Conservation (phyloP, 1,140 invertebrate genomes). For the Colletes latitarsis region DNA sequence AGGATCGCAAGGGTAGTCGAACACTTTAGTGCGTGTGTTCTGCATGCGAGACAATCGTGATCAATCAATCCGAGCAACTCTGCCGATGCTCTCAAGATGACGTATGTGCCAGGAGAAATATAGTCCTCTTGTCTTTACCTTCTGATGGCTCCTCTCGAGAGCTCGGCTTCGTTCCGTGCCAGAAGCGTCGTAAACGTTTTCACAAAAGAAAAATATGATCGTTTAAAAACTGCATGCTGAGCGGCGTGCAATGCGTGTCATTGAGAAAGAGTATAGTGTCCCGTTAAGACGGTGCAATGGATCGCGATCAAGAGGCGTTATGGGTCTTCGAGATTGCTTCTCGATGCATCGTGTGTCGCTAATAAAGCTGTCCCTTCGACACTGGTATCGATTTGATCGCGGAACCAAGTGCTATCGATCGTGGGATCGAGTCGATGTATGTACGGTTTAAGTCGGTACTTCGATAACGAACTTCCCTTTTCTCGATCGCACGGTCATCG, state of each 20-base stretch:
- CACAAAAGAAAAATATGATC: slow-evolving; percentile 2
- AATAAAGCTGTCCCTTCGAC: neutral
- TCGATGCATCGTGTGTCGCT: neutral
- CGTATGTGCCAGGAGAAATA: slow-evolving; percentile 32
- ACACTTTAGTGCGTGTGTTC: slow-evolving; percentile 24
- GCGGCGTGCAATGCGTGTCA: slow-evolving; percentile 39
- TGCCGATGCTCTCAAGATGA: slow-evolving; percentile 51
- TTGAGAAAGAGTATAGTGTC: neutral
- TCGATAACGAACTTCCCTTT: no score
- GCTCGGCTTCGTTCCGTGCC: slow-evolving; percentile 46
- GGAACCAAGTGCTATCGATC: slow-evolving; percentile 6
- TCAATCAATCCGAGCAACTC: slow-evolving; percentile 34
- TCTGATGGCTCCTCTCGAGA: slow-evolving; percentile 40
- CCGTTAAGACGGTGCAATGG: neutral
- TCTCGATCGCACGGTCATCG: no score
- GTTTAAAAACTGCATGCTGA: slow-evolving; percentile 31
- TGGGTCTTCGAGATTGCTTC: neutral
- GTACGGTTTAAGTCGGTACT: no score
- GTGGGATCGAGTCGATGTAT: neutral
- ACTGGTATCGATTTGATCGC: neutral
- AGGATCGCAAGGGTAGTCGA: neutral
- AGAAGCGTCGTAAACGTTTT: slow-evolving; percentile 37
- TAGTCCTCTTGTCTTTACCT: slow-evolving; percentile 37
- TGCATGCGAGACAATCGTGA: slow-evolving; percentile 45
- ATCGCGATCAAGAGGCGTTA: neutral